Conservation (phyloP, 2,888 invertebrate genomes). For the Polymixis flavicincta region DNA sequence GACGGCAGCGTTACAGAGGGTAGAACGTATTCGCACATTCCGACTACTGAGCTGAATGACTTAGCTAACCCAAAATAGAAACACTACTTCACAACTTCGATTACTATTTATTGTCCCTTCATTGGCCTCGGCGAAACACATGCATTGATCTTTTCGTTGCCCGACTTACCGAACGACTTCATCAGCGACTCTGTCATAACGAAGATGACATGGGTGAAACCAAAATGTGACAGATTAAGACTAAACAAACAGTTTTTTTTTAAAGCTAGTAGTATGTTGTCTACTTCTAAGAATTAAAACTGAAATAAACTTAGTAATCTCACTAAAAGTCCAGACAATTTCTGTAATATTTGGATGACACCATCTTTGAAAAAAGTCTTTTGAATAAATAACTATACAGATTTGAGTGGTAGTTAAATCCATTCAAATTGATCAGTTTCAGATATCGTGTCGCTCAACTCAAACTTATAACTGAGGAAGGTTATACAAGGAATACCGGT, state of each 20-base stretch:
- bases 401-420: background rate
- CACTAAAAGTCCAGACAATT: background rate
- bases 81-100: background rate
- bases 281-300: background rate
- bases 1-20: too few species aligned
- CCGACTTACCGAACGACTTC: background rate
- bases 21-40: too few species aligned
- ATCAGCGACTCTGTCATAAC: background rate
- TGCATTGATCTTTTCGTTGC: background rate
- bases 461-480: background rate
- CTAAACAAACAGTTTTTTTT: background rate
- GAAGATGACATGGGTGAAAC: background rate
- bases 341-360: background rate
- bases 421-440: background rate
- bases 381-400: background rate
- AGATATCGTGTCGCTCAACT: background rate
- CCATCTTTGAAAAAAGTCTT: background rate
- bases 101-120: background rate
- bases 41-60: background rate
- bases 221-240: background rate
- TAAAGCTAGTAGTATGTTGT: background rate
- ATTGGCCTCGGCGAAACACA: background rate
- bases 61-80: background rate
- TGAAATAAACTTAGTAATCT: background rate
- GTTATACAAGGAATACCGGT: background rate